Conservation (phyloP, 2,113 vertebrate species). For the Dinomys branickii region DNA sequence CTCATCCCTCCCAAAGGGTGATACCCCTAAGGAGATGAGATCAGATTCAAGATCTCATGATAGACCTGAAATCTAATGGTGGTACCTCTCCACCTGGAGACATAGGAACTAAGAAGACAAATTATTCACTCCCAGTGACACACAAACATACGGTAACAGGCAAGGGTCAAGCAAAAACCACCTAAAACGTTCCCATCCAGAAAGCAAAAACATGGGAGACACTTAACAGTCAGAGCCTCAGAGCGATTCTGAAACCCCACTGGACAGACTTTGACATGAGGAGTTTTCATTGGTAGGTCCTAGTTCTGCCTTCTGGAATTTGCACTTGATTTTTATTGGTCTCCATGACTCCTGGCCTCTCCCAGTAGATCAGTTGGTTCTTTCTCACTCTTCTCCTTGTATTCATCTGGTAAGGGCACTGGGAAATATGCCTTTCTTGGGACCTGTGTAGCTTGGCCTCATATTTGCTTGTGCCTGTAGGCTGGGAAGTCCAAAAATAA, state of each 20-base stretch:
- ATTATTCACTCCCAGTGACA: accelerated
- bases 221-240: not conserved
- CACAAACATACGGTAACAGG: not conserved
- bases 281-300: not conserved
- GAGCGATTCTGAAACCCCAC: not conserved
- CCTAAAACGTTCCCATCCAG: not conserved
- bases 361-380: too few species aligned
- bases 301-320: not conserved
- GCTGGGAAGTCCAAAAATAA: not conserved
- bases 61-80: not conserved
- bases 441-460: not conserved
- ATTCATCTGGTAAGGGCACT: not conserved
- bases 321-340: not conserved
- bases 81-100: not conserved
- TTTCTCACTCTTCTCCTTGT: not conserved
- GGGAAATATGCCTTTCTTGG: not conserved
- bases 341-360: not conserved
- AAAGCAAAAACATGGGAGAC: not conserved
- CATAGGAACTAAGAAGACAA: not conserved
- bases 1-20: not conserved
- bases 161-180: not conserved
- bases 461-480: too few species aligned
- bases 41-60: not conserved
- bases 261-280: not conserved
- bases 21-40: not conserved